Evolutionary conservation across 2,888 invertebrate genomes (phyloP).

Genomic region (Asteroscopus sphinx): DNA sequence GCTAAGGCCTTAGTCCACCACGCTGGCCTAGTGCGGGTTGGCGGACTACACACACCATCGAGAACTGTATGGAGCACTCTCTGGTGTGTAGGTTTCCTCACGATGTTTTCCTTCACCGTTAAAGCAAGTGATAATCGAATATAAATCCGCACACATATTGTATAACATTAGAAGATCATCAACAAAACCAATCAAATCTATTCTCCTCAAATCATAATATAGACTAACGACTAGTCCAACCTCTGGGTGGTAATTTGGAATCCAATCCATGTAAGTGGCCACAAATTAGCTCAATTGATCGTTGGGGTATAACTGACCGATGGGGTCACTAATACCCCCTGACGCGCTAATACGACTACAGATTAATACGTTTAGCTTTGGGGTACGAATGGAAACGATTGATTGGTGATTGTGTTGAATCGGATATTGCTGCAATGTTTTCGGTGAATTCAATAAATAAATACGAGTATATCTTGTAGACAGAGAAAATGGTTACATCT

Average conservation of each 20-base stretch:
- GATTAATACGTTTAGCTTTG: slow-evolving; percentile 29
- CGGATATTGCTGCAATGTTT: background rate
- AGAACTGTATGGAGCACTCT: no score
- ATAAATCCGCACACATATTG: no score
- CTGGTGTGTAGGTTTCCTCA: no score
- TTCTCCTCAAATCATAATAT: slow-evolving; percentile 28
- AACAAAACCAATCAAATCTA: slow-evolving; percentile 32
- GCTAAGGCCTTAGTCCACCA: no score
- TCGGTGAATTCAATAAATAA: background rate
- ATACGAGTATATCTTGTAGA: no score
- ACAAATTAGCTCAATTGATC: slow-evolving; percentile 55
- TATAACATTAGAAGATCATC: slow-evolving; percentile 22
- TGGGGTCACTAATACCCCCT: slow-evolving; percentile 25
- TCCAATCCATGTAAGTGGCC: slow-evolving; percentile 55
- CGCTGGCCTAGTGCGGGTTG: no score
- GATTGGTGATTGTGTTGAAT: slow-evolving; percentile 6
- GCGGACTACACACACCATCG: no score
- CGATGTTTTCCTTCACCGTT: no score
- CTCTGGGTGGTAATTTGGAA: slow-evolving; percentile 44
- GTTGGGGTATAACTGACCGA: slow-evolving; percentile 27
- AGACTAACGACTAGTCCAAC: slow-evolving; percentile 31
- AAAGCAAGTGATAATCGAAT: no score
- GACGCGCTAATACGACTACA: slow-evolving; percentile 34
- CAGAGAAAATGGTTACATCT: no score
- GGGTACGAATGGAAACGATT: slow-evolving; percentile 12